Evolutionary conservation across 2,888 invertebrate genomes (phyloP).

Genomic region (Antitype chi): DNA sequence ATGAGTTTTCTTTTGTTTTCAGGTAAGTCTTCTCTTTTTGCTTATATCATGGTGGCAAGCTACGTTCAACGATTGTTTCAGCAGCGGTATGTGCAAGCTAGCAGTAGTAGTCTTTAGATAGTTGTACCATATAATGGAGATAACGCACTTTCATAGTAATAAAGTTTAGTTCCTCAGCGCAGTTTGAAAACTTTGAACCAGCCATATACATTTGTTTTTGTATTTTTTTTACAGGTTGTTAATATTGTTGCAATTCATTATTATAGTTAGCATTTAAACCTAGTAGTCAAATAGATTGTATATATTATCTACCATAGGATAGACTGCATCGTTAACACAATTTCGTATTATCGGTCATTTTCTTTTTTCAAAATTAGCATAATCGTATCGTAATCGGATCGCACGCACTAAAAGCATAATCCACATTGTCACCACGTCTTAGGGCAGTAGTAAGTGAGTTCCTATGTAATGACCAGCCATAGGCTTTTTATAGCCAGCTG

Average conservation of each 20-base stretch:
- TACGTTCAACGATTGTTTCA: background rate
- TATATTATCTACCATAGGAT: background rate
- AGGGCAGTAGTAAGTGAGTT: constrained; percentile 74
- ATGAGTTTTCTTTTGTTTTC: constrained; percentile 11
- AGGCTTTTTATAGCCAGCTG: constrained; percentile 72
- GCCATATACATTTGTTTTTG: background rate
- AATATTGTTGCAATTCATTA: background rate
- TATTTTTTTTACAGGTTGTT: too few species aligned
- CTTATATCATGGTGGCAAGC: background rate
- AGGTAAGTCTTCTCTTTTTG: constrained; percentile 13
- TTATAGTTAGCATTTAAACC: background rate
- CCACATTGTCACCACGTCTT: constrained; percentile 49
- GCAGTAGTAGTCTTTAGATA: background rate
- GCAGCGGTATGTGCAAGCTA: background rate
- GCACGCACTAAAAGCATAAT: constrained; percentile 33
- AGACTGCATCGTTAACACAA: background rate
- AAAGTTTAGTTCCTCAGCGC: background rate
- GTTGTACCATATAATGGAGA: background rate
- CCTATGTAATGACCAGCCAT: constrained; percentile 73
- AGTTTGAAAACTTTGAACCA: background rate
- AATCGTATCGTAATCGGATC: constrained; percentile 51
- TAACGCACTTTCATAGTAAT: background rate
- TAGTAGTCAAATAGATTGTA: background rate
- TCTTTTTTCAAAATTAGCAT: background rate
- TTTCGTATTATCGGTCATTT: background rate